These are phyloP conservation scores for Scylla paramamosain DNA, from an alignment of 1,140 invertebrate species.

Conservation along the genomic window DNA sequence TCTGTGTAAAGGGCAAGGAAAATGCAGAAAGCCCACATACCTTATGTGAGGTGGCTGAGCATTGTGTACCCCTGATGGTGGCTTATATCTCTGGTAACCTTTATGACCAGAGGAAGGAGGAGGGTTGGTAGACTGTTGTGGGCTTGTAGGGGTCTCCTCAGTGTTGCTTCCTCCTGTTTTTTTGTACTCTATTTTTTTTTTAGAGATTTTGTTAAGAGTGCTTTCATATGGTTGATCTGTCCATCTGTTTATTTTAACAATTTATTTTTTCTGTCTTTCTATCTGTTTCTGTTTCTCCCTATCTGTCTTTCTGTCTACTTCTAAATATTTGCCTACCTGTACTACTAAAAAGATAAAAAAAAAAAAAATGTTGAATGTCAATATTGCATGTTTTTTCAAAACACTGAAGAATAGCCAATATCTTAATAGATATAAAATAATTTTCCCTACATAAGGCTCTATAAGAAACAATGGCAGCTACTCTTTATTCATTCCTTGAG, in stretches of 20 bases:
- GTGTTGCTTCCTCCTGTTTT: not conserved
- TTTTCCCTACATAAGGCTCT: too few relatives aligned
- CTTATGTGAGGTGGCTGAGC: constrained; percentile 42
- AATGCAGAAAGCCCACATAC: constrained; percentile 41
- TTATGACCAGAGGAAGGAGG: not conserved
- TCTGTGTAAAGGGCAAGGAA: not conserved
- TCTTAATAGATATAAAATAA: too few relatives aligned
- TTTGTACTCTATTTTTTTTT: not conserved
- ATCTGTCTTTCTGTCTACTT: too few relatives aligned
- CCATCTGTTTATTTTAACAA: not conserved
- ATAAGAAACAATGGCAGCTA: not conserved
- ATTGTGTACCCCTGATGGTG: constrained; percentile 49
- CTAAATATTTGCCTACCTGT: too few relatives aligned
- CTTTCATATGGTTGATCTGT: not conserved
- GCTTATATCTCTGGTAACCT: not conserved
- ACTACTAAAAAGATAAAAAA: too few relatives aligned
- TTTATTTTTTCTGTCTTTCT: too few relatives aligned
- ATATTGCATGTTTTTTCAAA: too few relatives aligned
- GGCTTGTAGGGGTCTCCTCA: too few relatives aligned
- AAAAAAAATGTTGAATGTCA: too few relatives aligned
- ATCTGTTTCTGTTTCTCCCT: too few relatives aligned
- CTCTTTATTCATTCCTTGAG: not conserved
- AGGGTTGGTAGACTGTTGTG: not conserved
- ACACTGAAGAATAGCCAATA: too few relatives aligned
- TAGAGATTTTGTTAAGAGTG: not conserved